Percentiles rank a stretch among this genome's conserved stretches.
phyloP scores from a whole-genome alignment of 2,888 invertebrate genomes.

The Eristalis intricaria region DNA sequence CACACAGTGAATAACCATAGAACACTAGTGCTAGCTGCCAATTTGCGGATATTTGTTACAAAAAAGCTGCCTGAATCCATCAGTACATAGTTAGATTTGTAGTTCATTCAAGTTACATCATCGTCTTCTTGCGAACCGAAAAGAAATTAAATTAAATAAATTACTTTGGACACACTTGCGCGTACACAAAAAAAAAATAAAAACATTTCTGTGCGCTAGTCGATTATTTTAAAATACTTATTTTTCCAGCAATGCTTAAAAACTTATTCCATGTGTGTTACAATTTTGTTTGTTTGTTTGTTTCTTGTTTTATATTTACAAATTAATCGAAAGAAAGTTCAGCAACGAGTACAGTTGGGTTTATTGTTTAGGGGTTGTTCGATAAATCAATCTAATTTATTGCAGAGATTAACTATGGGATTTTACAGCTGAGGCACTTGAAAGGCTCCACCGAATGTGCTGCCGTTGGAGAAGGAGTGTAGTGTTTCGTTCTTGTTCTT shows the following conservation, averaged over 20 bases:
- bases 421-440: constrained; percentile 49
- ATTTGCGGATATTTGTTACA: background rate
- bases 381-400: constrained; percentile 13
- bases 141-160: background rate
- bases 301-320: constrained; percentile 52
- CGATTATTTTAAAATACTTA: constrained; percentile 51
- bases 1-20: constrained; percentile 7
- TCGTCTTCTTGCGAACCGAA: background rate
- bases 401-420: background rate
- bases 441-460: constrained; percentile 30
- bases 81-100: background rate
- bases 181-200: background rate
- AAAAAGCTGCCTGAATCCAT: background rate
- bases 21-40: constrained; percentile 16
- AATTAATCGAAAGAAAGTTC: constrained; percentile 39
- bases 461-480: constrained; percentile 26
- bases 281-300: constrained; percentile 2
- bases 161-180: constrained; percentile 46
- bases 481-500: constrained; percentile 23
- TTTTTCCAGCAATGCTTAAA: constrained; percentile 41
- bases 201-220: constrained; percentile 45
- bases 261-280: constrained; percentile 42
- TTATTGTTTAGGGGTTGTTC: background rate
- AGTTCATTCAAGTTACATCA: background rate
- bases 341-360: constrained; percentile 26